phyloP scores from a whole-genome alignment of 2,888 invertebrate species.

The Drosophila greeni region DNA sequence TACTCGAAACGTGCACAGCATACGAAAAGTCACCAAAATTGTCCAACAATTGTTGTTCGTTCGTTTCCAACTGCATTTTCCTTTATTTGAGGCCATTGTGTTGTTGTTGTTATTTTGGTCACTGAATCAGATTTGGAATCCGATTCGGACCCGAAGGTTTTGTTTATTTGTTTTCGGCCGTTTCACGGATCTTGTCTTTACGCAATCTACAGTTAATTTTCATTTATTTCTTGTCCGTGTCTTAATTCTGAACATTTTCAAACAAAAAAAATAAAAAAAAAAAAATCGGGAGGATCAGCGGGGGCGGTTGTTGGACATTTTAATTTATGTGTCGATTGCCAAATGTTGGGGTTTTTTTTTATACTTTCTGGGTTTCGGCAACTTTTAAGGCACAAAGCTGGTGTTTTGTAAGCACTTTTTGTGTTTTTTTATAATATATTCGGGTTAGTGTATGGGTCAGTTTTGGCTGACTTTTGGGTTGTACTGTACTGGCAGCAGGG shows the following conservation, averaged over 20 bases:
- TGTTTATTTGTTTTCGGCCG: conserved; percentile 43
- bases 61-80: conserved; percentile 45
- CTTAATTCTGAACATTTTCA: conserved; percentile 52
- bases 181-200: conserved; percentile 46
- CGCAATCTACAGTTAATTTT: conserved; percentile 62
- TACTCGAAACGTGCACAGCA: conserved; percentile 59
- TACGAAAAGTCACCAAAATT: conserved; percentile 46
- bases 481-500: not conserved
- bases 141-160: conserved; percentile 52
- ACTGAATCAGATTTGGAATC: conserved; percentile 45
- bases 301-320: conserved; percentile 38
- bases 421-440: conserved; percentile 38
- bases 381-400: conserved; percentile 39
- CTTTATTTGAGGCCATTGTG: conserved; percentile 15
- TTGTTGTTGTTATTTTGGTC: conserved; percentile 34
- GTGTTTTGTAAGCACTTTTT: conserved; percentile 43
- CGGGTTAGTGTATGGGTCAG: conserved; percentile 19
- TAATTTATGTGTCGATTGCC: conserved; percentile 59
- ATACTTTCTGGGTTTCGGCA: conserved; percentile 17
- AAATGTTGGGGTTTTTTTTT: conserved; percentile 43
- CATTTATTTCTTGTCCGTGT: conserved; percentile 39
- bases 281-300: conserved; percentile 1
- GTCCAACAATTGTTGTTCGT: conserved; percentile 29
- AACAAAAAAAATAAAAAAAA: too few species aligned
- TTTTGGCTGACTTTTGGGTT: conserved; percentile 29